A percentile compares a stretch with the other conserved stretches of the same genome.
phyloP scores from a whole-genome alignment of 1,140 invertebrate species.

The Oppia nitens region DNA sequence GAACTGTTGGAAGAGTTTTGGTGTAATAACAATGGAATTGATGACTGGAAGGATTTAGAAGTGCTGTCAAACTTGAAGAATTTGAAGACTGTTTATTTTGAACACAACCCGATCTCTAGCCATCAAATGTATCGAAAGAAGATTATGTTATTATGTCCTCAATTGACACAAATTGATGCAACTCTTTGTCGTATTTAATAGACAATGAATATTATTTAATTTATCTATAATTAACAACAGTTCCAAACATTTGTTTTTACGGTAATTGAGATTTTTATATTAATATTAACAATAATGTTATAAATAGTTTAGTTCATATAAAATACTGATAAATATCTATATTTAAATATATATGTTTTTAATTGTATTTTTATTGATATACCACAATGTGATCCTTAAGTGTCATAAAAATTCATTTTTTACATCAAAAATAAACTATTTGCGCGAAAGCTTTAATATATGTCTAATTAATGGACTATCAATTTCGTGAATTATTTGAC shows the following conservation, averaged over 20 bases:
- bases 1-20: conserved; percentile 72
- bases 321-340: too few species aligned
- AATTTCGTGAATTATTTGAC: conserved; percentile 5
- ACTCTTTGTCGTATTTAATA: conserved; percentile 51
- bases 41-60: conserved; percentile 68
- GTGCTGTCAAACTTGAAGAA: conserved; percentile 51
- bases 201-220: too few species aligned
- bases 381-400: too few species aligned
- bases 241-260: too few species aligned
- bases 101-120: conserved; percentile 69
- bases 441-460: background rate
- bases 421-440: background rate
- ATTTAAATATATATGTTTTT: too few species aligned
- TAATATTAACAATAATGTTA: too few species aligned
- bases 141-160: conserved; percentile 68
- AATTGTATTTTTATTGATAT: too few species aligned
- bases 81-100: conserved; percentile 77
- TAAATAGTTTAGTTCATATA: too few species aligned
- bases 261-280: too few species aligned
- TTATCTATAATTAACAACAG: too few species aligned
- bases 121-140: conserved; percentile 79
- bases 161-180: conserved; percentile 82
- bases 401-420: too few species aligned
- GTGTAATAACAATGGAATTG: conserved; percentile 85
- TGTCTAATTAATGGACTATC: background rate